Evolutionary conservation across 2,113 vertebrate species (phyloP).

Genomic region (Apus apus): DNA sequence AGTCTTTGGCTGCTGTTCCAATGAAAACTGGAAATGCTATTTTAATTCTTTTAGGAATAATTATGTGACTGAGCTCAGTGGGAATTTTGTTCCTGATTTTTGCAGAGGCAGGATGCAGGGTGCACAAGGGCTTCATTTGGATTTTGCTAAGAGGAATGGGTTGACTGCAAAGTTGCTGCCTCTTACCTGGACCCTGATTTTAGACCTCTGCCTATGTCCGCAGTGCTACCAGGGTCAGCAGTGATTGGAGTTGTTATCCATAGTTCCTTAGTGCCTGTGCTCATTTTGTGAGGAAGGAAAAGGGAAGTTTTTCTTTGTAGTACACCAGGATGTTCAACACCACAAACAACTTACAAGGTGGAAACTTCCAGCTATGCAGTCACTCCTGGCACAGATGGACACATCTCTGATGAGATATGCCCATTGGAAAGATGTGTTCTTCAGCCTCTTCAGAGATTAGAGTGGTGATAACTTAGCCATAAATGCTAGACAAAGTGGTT

Average conservation of each 20-base stretch:
- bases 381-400: background rate
- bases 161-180: background rate
- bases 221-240: background rate
- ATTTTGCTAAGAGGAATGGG: background rate
- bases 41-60: background rate
- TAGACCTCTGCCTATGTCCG: background rate
- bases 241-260: background rate
- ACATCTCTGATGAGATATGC: background rate
- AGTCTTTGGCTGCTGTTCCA: background rate
- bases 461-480: background rate
- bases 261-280: background rate
- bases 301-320: background rate
- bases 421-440: background rate
- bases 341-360: background rate
- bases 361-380: background rate
- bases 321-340: accelerated
- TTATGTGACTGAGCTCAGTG: background rate
- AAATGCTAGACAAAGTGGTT: background rate
- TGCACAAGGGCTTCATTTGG: background rate
- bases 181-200: background rate
- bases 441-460: background rate
- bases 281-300: background rate
- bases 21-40: background rate
- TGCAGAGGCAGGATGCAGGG: background rate
- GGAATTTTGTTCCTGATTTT: background rate